A percentile compares a stretch with the other conserved stretches of the same genome.
These are phyloP conservation scores for Psilanteris sp. DNA, from an alignment of 1,140 invertebrate genomes.

Conservation along the genomic window DNA sequence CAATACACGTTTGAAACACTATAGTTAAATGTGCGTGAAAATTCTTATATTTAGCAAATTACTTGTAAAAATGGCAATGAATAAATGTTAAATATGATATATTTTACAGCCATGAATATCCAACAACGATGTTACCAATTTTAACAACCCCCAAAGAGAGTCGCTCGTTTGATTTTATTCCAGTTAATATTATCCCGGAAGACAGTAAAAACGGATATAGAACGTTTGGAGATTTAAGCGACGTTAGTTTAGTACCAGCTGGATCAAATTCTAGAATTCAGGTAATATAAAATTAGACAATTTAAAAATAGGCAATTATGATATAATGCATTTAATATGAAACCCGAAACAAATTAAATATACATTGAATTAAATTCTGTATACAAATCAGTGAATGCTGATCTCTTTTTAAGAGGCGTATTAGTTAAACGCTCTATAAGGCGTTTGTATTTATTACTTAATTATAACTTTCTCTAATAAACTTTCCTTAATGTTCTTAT, in stretches of 20 bases:
- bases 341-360: no score
- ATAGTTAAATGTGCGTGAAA: no score
- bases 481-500: constrained; percentile 4
- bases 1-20: background rate
- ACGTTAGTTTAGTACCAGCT: constrained; percentile 76
- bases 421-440: no score
- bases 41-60: no score
- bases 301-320: no score
- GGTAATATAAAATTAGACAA: constrained; percentile 66
- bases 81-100: background rate
- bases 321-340: no score
- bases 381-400: no score
- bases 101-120: constrained; percentile 71
- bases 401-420: no score
- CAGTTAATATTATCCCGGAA: constrained; percentile 77
- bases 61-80: background rate
- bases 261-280: constrained; percentile 76
- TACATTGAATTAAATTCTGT: no score
- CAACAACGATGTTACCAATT: constrained; percentile 76
- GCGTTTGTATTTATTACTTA: no score
- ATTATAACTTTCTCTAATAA: constrained; percentile 6
- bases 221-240: constrained; percentile 74
- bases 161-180: constrained; percentile 75
- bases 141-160: constrained; percentile 73
- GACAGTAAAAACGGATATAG: constrained; percentile 72